Base-by-base conservation (phyloP, 1,140 invertebrate genomes). In the Mya arenaria region DNA sequence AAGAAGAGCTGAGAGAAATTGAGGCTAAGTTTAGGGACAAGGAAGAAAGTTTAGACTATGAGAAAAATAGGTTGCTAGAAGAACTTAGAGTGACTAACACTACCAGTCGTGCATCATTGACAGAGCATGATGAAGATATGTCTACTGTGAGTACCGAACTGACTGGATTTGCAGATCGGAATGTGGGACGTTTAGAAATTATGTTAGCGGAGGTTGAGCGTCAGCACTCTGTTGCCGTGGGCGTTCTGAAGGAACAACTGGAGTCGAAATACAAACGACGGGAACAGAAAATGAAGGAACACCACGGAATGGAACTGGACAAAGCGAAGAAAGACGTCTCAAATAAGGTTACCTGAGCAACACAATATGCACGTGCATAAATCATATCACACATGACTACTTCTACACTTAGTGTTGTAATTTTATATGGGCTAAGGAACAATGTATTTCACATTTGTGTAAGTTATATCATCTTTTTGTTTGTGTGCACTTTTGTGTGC, bases 1-100 rank as follows among this genome's bases (percentile, higher is more conserved):
- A 92, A 58, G 86, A 89, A 48, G 88, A 92, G 55, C 74, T 92
- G 13, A 74, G 72, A 39, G 84, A 88, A 34, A 90, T 91, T 25
- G 89, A 91, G 66, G 58, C 72, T 4, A 87, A 86, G 69, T 84
- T 92, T 32, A 78, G 81, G 63, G 89, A 90, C 28, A 88, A 86
- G 62, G 90, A 91, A 63, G 84, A 86, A 52, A 60, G 84, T 23
- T 55, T 91, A n/a, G 84, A 87, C 65, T 85, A 88, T 71, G 88
- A 91, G 73, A 90, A 90, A 58, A 85, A 83, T 48, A 80, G 77
- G 36, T 73, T 91, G 25, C 66, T 90, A 0, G 60, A 77, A 34
- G 90, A 91, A 32, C 72, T 91, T 4, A 86, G 85, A 81, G 78
- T 85, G 28, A 71, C 56, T 48, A 62, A 41, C 28, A n/a, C 28